Conservation (phyloP, 2,797 vertebrate genomes). For the Cirrhinus mrigala region DNA sequence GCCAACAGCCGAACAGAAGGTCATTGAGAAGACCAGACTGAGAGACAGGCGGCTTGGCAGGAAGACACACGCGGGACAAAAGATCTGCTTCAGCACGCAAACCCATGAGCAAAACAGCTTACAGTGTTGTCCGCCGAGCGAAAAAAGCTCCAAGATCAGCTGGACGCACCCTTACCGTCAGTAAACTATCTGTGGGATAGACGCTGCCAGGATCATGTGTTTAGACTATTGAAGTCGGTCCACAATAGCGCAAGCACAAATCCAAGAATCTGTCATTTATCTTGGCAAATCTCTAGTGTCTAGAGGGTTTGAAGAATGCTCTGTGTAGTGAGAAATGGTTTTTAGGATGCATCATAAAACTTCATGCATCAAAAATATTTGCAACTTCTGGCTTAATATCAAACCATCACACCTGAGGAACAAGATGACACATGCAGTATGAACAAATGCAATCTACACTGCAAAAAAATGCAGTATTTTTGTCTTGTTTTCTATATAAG, state of each 20-base stretch:
- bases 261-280: conserved; percentile 50
- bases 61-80: conserved; percentile 38
- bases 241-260: conserved; percentile 24
- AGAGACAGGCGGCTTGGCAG: conserved; percentile 42
- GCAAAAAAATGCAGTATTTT: not conserved
- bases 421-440: not conserved
- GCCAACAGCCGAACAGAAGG: conserved; percentile 52
- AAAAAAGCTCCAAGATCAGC: conserved; percentile 15
- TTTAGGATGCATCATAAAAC: not conserved
- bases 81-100: conserved; percentile 50
- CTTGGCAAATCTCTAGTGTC: conserved; percentile 40
- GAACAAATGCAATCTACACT: not conserved
- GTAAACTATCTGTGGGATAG: conserved; percentile 28
- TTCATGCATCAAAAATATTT: not conserved
- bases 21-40: conserved; percentile 47
- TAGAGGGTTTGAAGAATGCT: conserved; percentile 30
- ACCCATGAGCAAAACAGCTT: conserved; percentile 2
- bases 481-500: not conserved
- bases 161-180: conserved; percentile 10
- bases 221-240: conserved; percentile 34
- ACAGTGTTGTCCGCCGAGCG: not conserved
- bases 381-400: conserved; percentile 14
- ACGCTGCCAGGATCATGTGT: conserved; percentile 12
- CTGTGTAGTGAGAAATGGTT: not conserved
- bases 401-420: not conserved